Percentiles rank a stretch among this genome's conserved stretches.
Evolutionary conservation across 1,140 invertebrate species (phyloP).

Genomic region (Antheraea mylitta): DNA sequence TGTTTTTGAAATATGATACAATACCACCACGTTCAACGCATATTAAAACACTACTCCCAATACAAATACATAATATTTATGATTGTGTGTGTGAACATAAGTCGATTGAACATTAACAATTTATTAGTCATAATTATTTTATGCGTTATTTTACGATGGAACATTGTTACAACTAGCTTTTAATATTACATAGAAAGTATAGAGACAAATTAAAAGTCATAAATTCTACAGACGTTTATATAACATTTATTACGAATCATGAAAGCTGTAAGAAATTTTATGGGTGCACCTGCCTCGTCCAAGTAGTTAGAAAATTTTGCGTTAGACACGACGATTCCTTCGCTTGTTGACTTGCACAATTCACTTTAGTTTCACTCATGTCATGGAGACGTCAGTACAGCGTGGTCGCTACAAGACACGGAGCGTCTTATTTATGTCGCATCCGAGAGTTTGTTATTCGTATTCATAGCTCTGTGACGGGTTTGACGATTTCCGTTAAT

Average conservation of each 20-base stretch:
- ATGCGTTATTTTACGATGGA: not conserved
- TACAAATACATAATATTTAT: too few species aligned
- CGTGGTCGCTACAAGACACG: not conserved
- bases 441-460: too few species aligned
- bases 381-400: not conserved
- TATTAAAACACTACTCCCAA: too few species aligned
- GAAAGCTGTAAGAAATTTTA: not conserved
- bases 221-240: not conserved
- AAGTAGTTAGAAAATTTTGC: not conserved
- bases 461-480: too few species aligned
- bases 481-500: too few species aligned
- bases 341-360: not conserved
- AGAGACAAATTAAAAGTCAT: slow-evolving; percentile 1
- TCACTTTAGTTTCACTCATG: not conserved
- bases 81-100: too few species aligned
- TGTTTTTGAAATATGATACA: too few species aligned
- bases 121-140: slow-evolving; percentile 5
- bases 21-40: too few species aligned
- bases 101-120: not conserved
- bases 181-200: not conserved
- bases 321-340: not conserved
- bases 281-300: not conserved
- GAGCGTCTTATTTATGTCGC: too few species aligned
- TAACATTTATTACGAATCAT: slow-evolving; percentile 2
- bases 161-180: not conserved